A percentile compares a stretch with the other conserved stretches of the same genome.
Evolutionary conservation across 2,797 vertebrate species (phyloP).

Genomic region (Argentina silus): DNA sequence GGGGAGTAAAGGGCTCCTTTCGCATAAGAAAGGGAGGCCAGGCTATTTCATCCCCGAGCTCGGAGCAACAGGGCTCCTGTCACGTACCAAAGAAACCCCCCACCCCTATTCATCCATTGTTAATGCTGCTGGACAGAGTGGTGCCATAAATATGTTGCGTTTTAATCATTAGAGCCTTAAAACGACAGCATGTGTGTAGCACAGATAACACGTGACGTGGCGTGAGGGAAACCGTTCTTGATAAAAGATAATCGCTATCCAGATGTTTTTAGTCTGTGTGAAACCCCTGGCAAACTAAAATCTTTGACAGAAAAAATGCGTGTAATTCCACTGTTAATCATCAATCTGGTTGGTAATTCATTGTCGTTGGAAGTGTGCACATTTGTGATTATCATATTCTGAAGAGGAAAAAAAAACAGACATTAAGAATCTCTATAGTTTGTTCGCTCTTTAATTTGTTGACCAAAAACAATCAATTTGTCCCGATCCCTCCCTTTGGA

Average conservation of each 20-base stretch:
- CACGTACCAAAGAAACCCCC: slow-evolving; percentile 70
- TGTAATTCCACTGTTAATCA: not conserved
- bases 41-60: slow-evolving; percentile 75
- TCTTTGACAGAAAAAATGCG: not conserved
- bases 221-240: not conserved
- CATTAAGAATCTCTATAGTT: not conserved
- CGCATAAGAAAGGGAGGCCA: slow-evolving; percentile 79
- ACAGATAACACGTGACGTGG: not conserved
- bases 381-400: not conserved
- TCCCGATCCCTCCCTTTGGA: slow-evolving; percentile 33
- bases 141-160: slow-evolving; percentile 71
- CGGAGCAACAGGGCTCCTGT: slow-evolving; percentile 75
- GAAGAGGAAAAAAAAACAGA: not conserved
- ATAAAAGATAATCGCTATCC: not conserved
- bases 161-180: slow-evolving; percentile 45
- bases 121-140: slow-evolving; percentile 65
- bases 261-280: not conserved
- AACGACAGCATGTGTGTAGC: slow-evolving; percentile 55
- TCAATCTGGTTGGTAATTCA: not conserved
- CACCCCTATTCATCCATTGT: slow-evolving; percentile 76
- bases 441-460: slow-evolving; percentile 22
- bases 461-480: slow-evolving; percentile 22
- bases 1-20: slow-evolving; percentile 66
- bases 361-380: not conserved
- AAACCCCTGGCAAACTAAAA: not conserved